Conservation (phyloP, 2,888 invertebrate species). For the Pandemis corylana region DNA sequence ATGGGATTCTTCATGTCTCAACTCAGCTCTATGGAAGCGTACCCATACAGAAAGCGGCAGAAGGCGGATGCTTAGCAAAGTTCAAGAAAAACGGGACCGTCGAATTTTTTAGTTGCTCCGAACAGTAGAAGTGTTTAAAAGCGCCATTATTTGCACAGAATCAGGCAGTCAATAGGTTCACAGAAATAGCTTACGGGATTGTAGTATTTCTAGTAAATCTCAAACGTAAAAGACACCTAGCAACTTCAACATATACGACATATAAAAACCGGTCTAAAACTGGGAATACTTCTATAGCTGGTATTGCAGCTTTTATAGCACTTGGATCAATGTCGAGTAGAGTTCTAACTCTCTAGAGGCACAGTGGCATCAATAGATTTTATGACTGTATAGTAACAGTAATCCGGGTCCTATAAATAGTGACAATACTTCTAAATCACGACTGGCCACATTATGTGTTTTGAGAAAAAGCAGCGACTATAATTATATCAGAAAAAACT, state of each 20-base stretch:
- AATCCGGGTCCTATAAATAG: constrained; percentile 10
- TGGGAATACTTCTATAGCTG: background rate
- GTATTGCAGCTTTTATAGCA: background rate
- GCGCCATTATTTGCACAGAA: background rate
- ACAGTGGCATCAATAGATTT: background rate
- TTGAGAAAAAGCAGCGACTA: background rate
- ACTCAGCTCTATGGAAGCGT: too few relatives aligned
- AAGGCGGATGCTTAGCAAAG: too few relatives aligned
- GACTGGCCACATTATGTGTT: background rate
- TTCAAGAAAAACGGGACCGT: too few relatives aligned
- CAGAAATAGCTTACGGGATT: background rate
- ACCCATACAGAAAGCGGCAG: too few relatives aligned
- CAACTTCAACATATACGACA: background rate
- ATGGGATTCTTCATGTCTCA: too few relatives aligned
- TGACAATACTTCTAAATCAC: constrained; percentile 24
- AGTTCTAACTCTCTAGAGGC: background rate
- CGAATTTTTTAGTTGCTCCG: too few relatives aligned
- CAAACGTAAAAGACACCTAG: background rate
- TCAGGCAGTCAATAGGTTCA: background rate
- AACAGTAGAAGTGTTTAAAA: background rate
- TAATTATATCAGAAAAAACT: background rate
- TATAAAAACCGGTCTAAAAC: background rate
- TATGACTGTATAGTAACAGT: background rate
- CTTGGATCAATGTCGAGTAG: background rate
- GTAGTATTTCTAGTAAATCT: background rate